Evolutionary conservation across 2,797 vertebrate genomes (phyloP).

Genomic region (Diplodus sargus): DNA sequence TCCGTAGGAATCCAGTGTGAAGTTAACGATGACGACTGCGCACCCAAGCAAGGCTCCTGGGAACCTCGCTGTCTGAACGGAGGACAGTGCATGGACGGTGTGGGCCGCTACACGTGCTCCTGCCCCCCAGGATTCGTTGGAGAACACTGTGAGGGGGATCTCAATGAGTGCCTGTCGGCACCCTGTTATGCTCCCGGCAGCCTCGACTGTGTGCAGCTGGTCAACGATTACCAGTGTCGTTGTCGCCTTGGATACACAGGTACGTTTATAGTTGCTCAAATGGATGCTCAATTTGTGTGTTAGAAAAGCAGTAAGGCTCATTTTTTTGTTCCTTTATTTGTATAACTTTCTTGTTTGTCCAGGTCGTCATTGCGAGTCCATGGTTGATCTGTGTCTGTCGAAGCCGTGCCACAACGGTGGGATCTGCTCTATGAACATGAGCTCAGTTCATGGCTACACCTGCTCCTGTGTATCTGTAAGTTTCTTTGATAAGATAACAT

Average conservation of each 20-base stretch:
- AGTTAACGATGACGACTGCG: conserved; percentile 85
- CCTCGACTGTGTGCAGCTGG: conserved; percentile 91
- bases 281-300: neutral
- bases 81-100: conserved; percentile 88
- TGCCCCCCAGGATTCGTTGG: conserved; percentile 92
- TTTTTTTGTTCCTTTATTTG: neutral
- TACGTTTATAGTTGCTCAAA: conserved; percentile 49
- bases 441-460: conserved; percentile 90
- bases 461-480: conserved; percentile 91
- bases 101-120: conserved; percentile 90
- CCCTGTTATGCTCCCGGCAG: conserved; percentile 90
- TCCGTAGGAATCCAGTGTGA: conserved; percentile 83
- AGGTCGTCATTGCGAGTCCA: conserved; percentile 94
- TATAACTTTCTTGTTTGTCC: neutral
- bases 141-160: conserved; percentile 92
- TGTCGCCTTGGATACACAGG: conserved; percentile 93
- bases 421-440: conserved; percentile 90
- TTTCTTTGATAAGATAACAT: conserved; percentile 18
- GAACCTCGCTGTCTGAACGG: conserved; percentile 83
- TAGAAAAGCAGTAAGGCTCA: neutral
- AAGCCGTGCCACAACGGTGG: conserved; percentile 91
- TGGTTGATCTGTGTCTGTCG: conserved; percentile 91
- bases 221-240: conserved; percentile 90
- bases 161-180: conserved; percentile 91
- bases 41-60: conserved; percentile 71